A percentile compares a stretch with the other conserved stretches of the same genome.
Conservation (phyloP, 1,140 invertebrate genomes). For the Drosophila nigromelanica region DNA sequence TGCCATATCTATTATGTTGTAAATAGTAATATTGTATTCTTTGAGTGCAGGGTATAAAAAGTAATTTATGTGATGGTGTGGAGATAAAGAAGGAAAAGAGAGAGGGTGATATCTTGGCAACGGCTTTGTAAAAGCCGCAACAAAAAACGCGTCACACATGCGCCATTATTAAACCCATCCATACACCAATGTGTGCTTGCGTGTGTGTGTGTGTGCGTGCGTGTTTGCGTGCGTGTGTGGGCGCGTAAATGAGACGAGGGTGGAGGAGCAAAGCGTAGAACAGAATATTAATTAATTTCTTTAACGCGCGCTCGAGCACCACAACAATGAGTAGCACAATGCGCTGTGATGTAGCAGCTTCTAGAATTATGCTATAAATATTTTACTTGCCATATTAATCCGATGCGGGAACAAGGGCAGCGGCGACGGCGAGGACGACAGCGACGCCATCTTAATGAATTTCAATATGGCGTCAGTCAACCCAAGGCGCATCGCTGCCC, state of each 20-base stretch:
- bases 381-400: conserved; percentile 81
- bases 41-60: conserved; percentile 1
- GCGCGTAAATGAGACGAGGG: background rate
- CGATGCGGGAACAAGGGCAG: conserved; percentile 47
- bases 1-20: too few species aligned
- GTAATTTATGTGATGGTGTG: conserved; percentile 18
- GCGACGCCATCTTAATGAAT: conserved; percentile 75
- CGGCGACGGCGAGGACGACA: conserved; percentile 4
- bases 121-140: conserved; percentile 60
- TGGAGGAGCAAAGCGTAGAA: conserved; percentile 23
- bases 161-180: conserved; percentile 70
- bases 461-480: conserved; percentile 74
- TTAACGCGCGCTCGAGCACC: conserved; percentile 62
- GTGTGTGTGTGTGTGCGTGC: conserved; percentile 22
- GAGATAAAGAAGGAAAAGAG: background rate
- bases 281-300: conserved; percentile 82
- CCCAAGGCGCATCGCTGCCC: background rate
- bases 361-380: conserved; percentile 82
- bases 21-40: background rate
- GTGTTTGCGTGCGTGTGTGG: conserved; percentile 20
- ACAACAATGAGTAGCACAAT: conserved; percentile 78
- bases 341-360: conserved; percentile 65
- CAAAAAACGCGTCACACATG: conserved; percentile 71
- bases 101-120: conserved; percentile 39
- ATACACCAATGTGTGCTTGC: background rate